Conservation (phyloP, 2,797 vertebrate species). For the Chiloscyllium punctatum region DNA sequence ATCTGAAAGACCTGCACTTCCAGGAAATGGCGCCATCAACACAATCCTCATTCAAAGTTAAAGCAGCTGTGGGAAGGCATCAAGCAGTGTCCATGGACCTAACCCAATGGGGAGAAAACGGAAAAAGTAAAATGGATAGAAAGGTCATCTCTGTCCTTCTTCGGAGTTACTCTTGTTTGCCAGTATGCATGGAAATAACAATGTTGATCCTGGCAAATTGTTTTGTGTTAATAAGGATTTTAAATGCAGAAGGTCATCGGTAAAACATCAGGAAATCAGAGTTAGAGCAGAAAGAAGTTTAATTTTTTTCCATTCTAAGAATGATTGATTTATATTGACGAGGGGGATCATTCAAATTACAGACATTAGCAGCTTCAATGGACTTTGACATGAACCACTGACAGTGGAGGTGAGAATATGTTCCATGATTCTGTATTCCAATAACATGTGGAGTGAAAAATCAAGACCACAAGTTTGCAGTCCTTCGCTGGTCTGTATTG, state of each 20-base stretch:
- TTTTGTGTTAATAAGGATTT: neutral
- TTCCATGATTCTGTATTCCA: neutral
- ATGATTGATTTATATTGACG: neutral
- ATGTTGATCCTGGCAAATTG: neutral
- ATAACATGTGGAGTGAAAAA: neutral
- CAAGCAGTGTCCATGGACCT: neutral
- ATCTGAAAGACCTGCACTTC: neutral
- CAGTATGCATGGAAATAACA: neutral
- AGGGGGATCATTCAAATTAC: neutral
- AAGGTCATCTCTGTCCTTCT: neutral
- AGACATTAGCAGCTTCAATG: neutral
- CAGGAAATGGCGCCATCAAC: slow-evolving; percentile 2
- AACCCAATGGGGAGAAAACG: neutral
- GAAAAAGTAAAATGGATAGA: neutral
- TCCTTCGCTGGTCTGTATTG: neutral
- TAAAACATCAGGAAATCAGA: neutral
- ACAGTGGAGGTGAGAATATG: neutral
- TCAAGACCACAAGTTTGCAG: neutral
- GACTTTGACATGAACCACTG: neutral
- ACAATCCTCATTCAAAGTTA: neutral
- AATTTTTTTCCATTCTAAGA: neutral
- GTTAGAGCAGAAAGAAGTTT: neutral
- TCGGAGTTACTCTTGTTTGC: neutral
- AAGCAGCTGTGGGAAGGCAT: neutral
- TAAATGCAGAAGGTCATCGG: neutral